phyloP scores from a whole-genome alignment of 2,797 vertebrate species.

The Ctenochaetus hawaiiensis region DNA sequence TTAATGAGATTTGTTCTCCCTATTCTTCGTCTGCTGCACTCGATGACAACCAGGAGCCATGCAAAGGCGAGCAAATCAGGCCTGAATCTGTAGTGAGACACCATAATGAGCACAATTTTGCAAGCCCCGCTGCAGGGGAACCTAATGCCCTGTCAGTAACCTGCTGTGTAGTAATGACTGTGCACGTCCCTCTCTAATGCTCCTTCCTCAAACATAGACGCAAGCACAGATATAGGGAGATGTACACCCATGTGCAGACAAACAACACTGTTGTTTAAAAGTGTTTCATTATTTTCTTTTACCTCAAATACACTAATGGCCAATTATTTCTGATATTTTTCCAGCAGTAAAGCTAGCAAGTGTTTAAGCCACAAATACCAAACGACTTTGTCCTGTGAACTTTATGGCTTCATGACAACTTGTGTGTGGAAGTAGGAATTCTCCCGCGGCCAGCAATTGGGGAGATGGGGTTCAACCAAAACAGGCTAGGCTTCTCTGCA shows the following conservation, averaged over 20 bases:
- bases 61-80: conserved; percentile 34
- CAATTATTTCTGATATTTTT: conserved; percentile 74
- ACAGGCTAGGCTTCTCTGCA: conserved; percentile 25
- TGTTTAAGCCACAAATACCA: conserved; percentile 26
- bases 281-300: conserved; percentile 59
- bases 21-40: conserved; percentile 24
- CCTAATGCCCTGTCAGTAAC: conserved; percentile 61
- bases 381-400: conserved; percentile 50
- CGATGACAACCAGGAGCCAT: conserved; percentile 21
- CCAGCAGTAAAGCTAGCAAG: background rate
- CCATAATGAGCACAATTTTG: conserved; percentile 70
- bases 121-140: conserved; percentile 47
- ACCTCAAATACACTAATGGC: conserved; percentile 65
- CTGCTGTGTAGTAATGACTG: conserved; percentile 76
- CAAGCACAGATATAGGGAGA: conserved; percentile 31
- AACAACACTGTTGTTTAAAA: conserved; percentile 40
- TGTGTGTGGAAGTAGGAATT: too few relatives aligned
- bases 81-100: conserved; percentile 45
- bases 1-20: conserved; percentile 70
- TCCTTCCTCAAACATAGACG: conserved; percentile 33
- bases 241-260: conserved; percentile 31
- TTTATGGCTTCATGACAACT: background rate
- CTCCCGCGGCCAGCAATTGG: background rate
- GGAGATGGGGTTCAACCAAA: conserved; percentile 26
- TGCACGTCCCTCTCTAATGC: conserved; percentile 41